Evolutionary conservation across 2,888 invertebrate species (phyloP).

Genomic region (Globia sparganii): DNA sequence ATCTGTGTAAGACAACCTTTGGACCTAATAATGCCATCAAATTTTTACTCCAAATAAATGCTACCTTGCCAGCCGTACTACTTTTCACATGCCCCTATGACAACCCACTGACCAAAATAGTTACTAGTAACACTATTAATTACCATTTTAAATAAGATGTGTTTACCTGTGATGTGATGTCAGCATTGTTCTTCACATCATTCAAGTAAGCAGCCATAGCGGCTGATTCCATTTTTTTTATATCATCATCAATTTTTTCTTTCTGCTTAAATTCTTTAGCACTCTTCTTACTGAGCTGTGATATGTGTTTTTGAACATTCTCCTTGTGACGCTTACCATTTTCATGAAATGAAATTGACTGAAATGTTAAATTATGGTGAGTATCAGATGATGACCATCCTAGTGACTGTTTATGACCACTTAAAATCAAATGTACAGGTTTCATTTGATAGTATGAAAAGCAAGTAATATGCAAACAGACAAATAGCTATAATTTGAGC

Average conservation of each 20-base stretch:
- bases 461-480: background rate
- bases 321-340: slow-evolving; percentile 97
- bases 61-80: background rate
- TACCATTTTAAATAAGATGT: background rate
- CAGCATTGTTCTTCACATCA: slow-evolving; percentile 94
- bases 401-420: background rate
- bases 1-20: background rate
- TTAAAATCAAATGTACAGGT: background rate
- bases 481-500: background rate
- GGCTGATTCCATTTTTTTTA: slow-evolving; percentile 97
- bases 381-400: background rate
- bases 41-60: background rate
- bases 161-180: slow-evolving; percentile 90
- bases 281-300: slow-evolving; percentile 95
- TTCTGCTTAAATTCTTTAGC: slow-evolving; percentile 94
- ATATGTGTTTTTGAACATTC: slow-evolving; percentile 96
- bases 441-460: background rate
- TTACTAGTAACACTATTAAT: background rate
- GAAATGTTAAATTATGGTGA: slow-evolving; percentile 69
- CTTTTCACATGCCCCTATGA: too few species aligned
- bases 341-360: slow-evolving; percentile 98
- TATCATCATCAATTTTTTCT: slow-evolving; percentile 94
- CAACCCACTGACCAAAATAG: too few species aligned
- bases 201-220: slow-evolving; percentile 96
- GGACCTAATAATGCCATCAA: background rate